These are phyloP conservation scores for Sarcophaga carnaria DNA, from an alignment of 2,888 invertebrate species.

Conservation along the genomic window DNA sequence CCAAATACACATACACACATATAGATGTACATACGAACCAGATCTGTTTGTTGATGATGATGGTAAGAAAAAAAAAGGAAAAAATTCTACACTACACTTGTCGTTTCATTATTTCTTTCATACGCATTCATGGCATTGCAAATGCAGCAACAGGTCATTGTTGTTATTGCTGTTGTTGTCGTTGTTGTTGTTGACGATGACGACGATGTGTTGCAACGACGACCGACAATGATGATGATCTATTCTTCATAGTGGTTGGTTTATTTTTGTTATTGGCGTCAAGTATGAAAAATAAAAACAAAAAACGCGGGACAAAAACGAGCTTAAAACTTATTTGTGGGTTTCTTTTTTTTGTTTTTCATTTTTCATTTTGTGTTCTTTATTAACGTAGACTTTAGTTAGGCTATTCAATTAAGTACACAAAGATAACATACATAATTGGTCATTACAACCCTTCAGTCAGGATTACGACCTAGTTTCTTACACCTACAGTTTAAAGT, in stretches of 20 bases:
- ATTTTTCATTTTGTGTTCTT: neutral
- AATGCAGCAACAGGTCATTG: neutral
- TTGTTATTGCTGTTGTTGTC: slow-evolving; percentile 13
- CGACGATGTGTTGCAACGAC: neutral
- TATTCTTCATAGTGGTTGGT: slow-evolving; percentile 33
- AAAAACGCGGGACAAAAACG: slow-evolving; percentile 4
- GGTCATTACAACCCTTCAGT: too few relatives aligned
- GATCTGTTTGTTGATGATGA: neutral
- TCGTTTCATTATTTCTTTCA: slow-evolving; percentile 45
- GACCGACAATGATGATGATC: slow-evolving; percentile 29
- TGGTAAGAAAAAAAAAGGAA: neutral
- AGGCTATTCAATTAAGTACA: neutral
- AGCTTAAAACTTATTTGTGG: slow-evolving; percentile 55
- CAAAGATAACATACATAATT: too few relatives aligned
- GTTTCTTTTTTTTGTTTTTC: neutral
- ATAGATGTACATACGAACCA: neutral
- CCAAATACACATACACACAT: neutral
- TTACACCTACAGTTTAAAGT: too few relatives aligned
- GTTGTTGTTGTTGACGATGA: slow-evolving; percentile 29
- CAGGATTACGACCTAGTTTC: too few relatives aligned
- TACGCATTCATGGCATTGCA: slow-evolving; percentile 38
- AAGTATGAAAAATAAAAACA: slow-evolving; percentile 23
- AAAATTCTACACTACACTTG: slow-evolving; percentile 53
- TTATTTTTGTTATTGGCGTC: slow-evolving; percentile 17
- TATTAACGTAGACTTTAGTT: neutral